phyloP scores from a whole-genome alignment of 2,888 invertebrate species.

The Rhagonycha fulva region DNA sequence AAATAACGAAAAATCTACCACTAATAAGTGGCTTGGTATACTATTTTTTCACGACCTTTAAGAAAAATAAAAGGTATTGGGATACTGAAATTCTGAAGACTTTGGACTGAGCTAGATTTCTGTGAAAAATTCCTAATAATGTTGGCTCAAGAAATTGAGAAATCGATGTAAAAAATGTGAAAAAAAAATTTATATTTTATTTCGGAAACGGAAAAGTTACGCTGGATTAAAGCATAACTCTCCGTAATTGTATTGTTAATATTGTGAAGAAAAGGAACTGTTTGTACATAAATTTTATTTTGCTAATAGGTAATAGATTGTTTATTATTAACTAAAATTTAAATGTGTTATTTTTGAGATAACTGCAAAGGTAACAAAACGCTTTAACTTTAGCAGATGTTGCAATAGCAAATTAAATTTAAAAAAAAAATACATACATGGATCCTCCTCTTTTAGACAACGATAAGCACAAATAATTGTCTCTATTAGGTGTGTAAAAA shows the following conservation, averaged over 20 bases:
- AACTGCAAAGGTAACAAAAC: slow-evolving; percentile 24
- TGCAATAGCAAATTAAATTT: neutral
- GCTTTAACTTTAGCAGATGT: slow-evolving; percentile 19
- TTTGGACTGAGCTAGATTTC: slow-evolving; percentile 24
- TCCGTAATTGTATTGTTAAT: slow-evolving; percentile 1
- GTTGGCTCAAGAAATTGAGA: slow-evolving; percentile 23
- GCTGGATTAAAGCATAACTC: neutral
- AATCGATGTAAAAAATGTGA: slow-evolving; percentile 17
- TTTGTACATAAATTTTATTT: slow-evolving; percentile 17
- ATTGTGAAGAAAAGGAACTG: slow-evolving; percentile 12
- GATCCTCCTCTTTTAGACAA: neutral
- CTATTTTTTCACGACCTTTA: slow-evolving; percentile 13
- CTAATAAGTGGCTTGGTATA: slow-evolving; percentile 31
- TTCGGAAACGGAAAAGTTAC: neutral
- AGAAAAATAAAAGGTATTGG: slow-evolving; percentile 10
- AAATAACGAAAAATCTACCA: slow-evolving; percentile 50
- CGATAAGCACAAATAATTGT: neutral
- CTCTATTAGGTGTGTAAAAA: neutral
- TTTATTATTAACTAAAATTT: neutral
- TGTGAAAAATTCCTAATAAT: slow-evolving; percentile 12
- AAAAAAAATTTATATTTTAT: neutral
- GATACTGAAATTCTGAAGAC: slow-evolving; percentile 11
- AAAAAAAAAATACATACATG: neutral
- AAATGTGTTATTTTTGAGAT: slow-evolving; percentile 15
- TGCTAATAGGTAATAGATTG: neutral